A percentile compares a stretch with the other conserved stretches of the same genome.
phyloP scores from a whole-genome alignment of 2,888 invertebrate genomes.

The Creontiades dilutus region DNA sequence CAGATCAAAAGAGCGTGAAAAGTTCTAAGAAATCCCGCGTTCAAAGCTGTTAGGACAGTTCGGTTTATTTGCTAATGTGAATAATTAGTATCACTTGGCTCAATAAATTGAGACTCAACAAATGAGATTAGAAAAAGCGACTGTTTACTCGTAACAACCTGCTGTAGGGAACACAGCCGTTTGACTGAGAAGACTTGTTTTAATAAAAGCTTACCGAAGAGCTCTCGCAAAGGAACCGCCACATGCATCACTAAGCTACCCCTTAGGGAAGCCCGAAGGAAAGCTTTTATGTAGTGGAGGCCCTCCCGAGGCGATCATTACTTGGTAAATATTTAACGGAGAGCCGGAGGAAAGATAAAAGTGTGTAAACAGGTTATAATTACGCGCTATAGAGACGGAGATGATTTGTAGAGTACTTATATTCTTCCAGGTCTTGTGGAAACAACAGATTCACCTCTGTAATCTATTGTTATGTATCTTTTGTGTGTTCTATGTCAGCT shows the following conservation, averaged over 20 bases:
- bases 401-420: not conserved
- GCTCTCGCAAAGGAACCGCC: not conserved
- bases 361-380: constrained; percentile 66
- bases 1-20: too few relatives aligned
- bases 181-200: constrained; percentile 15
- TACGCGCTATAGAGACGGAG: constrained; percentile 47
- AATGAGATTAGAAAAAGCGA: too few relatives aligned
- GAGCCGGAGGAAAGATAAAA: constrained; percentile 46
- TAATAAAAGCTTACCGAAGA: constrained; percentile 45
- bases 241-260: not conserved
- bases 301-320: constrained; percentile 52
- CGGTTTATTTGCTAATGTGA: too few relatives aligned
- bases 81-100: too few relatives aligned
- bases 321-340: constrained; percentile 62
- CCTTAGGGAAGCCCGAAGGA: not conserved
- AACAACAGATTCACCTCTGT: constrained; percentile 25
- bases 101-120: too few relatives aligned
- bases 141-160: too few relatives aligned
- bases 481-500: too few relatives aligned
- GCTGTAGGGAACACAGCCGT: too few relatives aligned
- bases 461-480: too few relatives aligned
- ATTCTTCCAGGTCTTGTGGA: constrained; percentile 18
- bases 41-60: too few relatives aligned
- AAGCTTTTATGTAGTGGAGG: constrained; percentile 6
- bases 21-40: too few relatives aligned